Evolutionary conservation across 2,888 invertebrate species (phyloP), one percentile per base, ranked within the genome.

Genomic region (Drosophila macrospina): DNA sequence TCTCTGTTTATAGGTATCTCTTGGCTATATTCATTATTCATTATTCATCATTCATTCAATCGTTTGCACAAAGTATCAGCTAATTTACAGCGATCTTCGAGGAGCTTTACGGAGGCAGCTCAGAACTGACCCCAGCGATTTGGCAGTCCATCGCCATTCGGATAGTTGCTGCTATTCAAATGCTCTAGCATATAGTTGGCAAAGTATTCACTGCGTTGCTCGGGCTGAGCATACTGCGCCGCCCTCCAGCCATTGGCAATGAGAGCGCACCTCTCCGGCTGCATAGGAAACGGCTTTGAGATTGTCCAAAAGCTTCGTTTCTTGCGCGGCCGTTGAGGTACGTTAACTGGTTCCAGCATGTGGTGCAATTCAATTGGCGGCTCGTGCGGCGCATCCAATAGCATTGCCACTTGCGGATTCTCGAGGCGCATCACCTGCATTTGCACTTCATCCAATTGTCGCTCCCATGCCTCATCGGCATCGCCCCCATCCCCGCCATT

Each of bases 91-190:
- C 16, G 11, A 52, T 0, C 37, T 37, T 37, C 8, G 13, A 24
- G 45, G n/a, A n/a, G 28, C 28, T 15, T 15, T 30, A 39, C 4
- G n/a, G 44, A 45, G 6, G n/a, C 36, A 45, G 6, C 48, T 85
- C 39, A 89, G 56, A 65, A 78, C 24, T 89, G 71, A 37, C 86
- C 84, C 85, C 85, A 85, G 32, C 70, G 80, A 32, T 52, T 28
- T 1, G 85, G 85, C 47, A 85, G 45, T 0, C 85, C 89, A n/a
- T 45, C 51, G 11, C 85, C 85, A 24, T 86, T 83, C 10, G 85
- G 85, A 64, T 88, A 89, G 55, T 86, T 86, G 39, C 54, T 34
- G 51, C 87, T 89, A 32, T 69, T 86, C 71, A 86, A 59, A 44
- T 86, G 63, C 41, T 89, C 70, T 4, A 50, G 37, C 55, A 86